Evolutionary conservation across 2,113 vertebrate genomes (phyloP).

Genomic region (Platysternon megacephalum): DNA sequence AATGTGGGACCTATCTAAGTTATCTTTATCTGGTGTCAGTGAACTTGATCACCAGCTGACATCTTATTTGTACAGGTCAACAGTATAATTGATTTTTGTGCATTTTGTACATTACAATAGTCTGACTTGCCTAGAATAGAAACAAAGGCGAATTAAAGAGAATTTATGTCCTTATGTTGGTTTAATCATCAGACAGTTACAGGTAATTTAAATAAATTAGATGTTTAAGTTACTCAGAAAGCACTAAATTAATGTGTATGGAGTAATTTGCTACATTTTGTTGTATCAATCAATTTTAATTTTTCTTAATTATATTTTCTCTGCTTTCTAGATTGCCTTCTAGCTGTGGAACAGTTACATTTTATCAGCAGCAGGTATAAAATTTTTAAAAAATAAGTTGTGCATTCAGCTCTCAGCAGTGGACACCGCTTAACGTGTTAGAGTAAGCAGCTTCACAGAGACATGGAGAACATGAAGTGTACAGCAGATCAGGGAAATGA

Average conservation of each 20-base stretch:
- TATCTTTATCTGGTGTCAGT: neutral
- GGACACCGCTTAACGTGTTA: slow-evolving; percentile 44
- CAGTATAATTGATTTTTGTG: slow-evolving; percentile 38
- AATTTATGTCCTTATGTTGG: slow-evolving; percentile 45
- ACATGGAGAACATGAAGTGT: slow-evolving; percentile 8
- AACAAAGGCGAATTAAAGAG: slow-evolving; percentile 59
- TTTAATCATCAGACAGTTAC: slow-evolving; percentile 66
- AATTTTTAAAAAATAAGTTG: slow-evolving; percentile 55
- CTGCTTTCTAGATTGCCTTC: slow-evolving; percentile 57
- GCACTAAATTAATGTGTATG: slow-evolving; percentile 63
- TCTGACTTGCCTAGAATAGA: slow-evolving; percentile 48
- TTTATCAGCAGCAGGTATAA: slow-evolving; percentile 55
- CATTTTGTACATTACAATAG: slow-evolving; percentile 31
- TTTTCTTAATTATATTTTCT: slow-evolving; percentile 69
- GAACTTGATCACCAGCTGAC: slow-evolving; percentile 2
- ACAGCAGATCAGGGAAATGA: neutral
- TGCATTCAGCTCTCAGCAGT: slow-evolving; percentile 50
- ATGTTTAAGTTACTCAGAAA: slow-evolving; percentile 62
- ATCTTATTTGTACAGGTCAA: slow-evolving; percentile 50
- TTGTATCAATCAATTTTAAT: slow-evolving; percentile 63
- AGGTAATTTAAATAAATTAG: slow-evolving; percentile 70
- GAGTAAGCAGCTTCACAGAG: slow-evolving; percentile 32
- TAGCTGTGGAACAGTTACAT: slow-evolving; percentile 22
- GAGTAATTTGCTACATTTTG: slow-evolving; percentile 55
- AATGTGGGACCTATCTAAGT: slow-evolving; percentile 20